Evolutionary conservation across 2,888 invertebrate species (phyloP), one percentile per base, ranked within the genome.

Genomic region (Tenthredo amoena): DNA sequence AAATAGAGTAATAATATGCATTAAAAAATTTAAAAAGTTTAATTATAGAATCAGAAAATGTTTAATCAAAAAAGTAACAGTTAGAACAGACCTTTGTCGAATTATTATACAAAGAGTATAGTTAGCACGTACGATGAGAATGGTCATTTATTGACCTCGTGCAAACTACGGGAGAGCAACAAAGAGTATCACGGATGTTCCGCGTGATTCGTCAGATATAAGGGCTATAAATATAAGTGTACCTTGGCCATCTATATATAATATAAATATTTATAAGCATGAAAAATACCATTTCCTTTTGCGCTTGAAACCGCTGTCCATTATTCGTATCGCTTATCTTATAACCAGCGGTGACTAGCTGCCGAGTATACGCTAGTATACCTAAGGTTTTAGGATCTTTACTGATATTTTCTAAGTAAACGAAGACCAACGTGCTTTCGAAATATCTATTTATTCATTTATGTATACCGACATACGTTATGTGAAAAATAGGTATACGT

Each of bases 191-290:
- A 40, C 72, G 72, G 72, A 43, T 34, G 34, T 34, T 68, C n/a
- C 43, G 40, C 72, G 72, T 74, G 72, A 40, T 74, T 43, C 43
- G 72, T 43, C 43, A 74, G 72, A 74, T 74, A 43, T 40, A 43
- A 74, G 72, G 72, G 72, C 40, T 74, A 74, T 74, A 43, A 74
- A 74, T 74, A 74, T 72, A n/a, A 43, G 9, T 21, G 72, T 43
- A 74, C 72, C 72, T 74, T 74, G 72, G 40, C 72, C 72, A 68
- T 68, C 68, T 68, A 34, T 68, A 18, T 34, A 31, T 9, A 9
- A 26, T 26, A 26, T 65, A 26, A 21, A 26, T 43, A 40, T 43
- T 10, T 74, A 31, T 43, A 74, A 43, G 72, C n/a, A 18, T 74
- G 43, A 74, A 43, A 43, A 74, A 74, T 21, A 74, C 43, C 72